These are phyloP conservation scores for Falco naumanni DNA, from an alignment of 2,797 vertebrate species.

Conservation along the genomic window DNA sequence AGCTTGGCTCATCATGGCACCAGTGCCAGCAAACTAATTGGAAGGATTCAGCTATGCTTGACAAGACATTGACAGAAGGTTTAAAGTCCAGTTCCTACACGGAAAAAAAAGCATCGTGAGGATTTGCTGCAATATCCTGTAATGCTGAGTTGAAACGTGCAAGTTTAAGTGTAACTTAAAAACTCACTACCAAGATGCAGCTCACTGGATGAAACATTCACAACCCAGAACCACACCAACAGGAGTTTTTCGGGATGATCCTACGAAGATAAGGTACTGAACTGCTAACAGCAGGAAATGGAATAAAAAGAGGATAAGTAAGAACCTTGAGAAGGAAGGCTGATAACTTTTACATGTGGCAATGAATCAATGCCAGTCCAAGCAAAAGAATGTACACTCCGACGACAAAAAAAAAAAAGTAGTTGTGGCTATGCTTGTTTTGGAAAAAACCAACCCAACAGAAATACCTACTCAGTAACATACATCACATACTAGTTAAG, in stretches of 20 bases:
- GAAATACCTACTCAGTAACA: neutral
- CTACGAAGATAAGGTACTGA: neutral
- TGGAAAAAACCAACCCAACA: neutral
- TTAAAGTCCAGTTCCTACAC: constrained; percentile 17
- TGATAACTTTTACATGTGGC: neutral
- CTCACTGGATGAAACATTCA: neutral
- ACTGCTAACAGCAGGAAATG: neutral
- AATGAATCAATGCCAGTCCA: neutral
- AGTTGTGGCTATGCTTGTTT: neutral
- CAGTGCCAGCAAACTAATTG: neutral
- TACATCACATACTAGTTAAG: neutral
- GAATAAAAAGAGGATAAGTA: neutral
- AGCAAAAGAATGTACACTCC: neutral
- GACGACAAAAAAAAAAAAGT: neutral
- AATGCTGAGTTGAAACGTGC: neutral
- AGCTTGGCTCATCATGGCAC: neutral
- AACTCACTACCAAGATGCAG: neutral
- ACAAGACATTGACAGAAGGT: neutral
- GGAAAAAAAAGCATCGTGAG: neutral
- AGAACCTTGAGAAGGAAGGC: neutral
- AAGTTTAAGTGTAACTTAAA: constrained; percentile 2
- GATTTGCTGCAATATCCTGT: neutral
- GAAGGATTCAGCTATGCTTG: neutral
- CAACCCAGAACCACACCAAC: neutral
- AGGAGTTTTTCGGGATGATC: neutral